These are phyloP conservation scores for Gymnarchus niloticus DNA, from an alignment of 2,113 vertebrate species.

Conservation along the genomic window DNA sequence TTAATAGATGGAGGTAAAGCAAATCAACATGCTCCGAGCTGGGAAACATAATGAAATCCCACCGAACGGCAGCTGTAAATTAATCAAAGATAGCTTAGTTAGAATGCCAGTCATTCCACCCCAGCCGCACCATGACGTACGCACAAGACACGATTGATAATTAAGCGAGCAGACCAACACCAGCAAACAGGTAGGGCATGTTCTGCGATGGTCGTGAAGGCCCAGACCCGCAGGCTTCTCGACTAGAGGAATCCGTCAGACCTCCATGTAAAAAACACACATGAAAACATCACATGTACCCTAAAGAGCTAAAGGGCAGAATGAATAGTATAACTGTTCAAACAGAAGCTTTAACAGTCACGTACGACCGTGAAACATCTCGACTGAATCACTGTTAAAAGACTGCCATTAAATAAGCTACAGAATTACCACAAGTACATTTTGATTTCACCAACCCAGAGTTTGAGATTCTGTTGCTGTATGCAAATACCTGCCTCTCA, in stretches of 20 bases:
- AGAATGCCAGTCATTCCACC: not conserved
- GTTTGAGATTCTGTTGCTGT: not conserved
- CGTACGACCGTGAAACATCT: not conserved
- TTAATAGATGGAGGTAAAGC: not conserved
- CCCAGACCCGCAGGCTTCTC: not conserved
- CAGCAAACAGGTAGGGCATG: not conserved
- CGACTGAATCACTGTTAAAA: not conserved
- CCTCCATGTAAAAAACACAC: not conserved
- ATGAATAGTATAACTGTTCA: not conserved
- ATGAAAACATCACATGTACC: not conserved
- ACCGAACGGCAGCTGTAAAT: not conserved
- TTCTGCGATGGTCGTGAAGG: no score
- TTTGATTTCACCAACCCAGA: not conserved
- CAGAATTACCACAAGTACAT: not conserved
- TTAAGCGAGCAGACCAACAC: not conserved
- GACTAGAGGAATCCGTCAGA: not conserved
- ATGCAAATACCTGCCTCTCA: slow-evolving; percentile 5
- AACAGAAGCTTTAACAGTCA: not conserved
- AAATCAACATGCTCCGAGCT: not conserved
- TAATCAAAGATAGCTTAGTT: not conserved
- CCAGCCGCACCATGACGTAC: not conserved
- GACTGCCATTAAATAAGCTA: not conserved
- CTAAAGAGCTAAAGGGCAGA: no score
- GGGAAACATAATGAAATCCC: not conserved
- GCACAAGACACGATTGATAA: not conserved